These are phyloP conservation scores for Psammodynastes pulverulentus DNA, from an alignment of 2,113 vertebrate genomes.

Conservation along the genomic window DNA sequence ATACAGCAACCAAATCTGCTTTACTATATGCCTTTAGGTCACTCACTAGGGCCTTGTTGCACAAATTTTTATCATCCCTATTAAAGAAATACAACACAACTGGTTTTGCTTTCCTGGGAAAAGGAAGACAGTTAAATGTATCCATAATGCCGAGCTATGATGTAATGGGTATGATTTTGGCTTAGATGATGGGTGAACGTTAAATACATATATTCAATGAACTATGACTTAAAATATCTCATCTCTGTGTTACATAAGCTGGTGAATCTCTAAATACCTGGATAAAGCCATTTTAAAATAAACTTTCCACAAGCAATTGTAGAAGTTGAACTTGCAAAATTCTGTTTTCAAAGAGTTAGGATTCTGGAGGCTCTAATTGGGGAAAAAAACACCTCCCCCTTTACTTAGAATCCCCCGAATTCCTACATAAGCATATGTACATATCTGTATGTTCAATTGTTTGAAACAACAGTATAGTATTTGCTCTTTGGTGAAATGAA, in stretches of 20 bases:
- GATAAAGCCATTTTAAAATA: background rate
- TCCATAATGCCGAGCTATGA: background rate
- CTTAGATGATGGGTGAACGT: background rate
- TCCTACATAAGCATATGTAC: background rate
- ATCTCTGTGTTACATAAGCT: background rate
- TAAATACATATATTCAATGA: background rate
- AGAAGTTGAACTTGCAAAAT: background rate
- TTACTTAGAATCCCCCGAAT: background rate
- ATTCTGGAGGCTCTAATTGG: background rate
- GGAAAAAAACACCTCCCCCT: background rate
- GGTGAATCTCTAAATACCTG: fast-evolving
- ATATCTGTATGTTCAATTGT: background rate
- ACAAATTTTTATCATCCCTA: constrained; percentile 94
- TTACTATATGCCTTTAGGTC: constrained; percentile 85
- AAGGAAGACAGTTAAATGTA: background rate
- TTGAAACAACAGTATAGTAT: background rate
- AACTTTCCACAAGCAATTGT: background rate
- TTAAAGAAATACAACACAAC: constrained; percentile 20
- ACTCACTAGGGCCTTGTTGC: constrained; percentile 88
- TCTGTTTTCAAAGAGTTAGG: background rate
- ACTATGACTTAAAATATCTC: background rate
- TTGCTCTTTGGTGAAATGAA: background rate
- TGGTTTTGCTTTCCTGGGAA: background rate
- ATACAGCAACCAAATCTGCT: constrained; percentile 78
- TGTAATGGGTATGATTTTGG: background rate